phyloP scores from a whole-genome alignment of 2,113 vertebrate genomes.

The Amazona guildingii region DNA sequence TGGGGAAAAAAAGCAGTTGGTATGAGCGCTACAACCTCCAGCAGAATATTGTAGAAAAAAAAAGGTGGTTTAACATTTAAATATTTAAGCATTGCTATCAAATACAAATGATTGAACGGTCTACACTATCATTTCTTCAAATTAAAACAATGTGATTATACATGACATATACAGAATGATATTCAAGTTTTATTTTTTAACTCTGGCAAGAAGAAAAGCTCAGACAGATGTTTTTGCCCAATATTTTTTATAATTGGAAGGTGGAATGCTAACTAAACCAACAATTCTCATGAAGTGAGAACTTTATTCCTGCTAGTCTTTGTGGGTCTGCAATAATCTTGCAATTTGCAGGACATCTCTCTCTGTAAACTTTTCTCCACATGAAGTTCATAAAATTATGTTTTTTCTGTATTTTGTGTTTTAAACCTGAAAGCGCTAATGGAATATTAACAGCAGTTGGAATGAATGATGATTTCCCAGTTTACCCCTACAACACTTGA shows the following conservation, averaged over 20 bases:
- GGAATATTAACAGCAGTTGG: neutral
- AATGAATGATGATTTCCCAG: neutral
- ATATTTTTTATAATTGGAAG: neutral
- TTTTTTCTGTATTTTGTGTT: neutral
- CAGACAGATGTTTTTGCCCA: neutral
- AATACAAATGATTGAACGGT: neutral
- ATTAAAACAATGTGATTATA: neutral
- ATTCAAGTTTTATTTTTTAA: neutral
- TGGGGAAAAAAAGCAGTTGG: neutral
- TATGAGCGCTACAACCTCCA: neutral
- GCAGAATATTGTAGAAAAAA: neutral
- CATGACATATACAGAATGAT: neutral
- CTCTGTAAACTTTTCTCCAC: neutral
- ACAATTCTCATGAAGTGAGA: neutral
- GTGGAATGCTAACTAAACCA: neutral
- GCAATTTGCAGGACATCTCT: neutral
- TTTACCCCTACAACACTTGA: neutral
- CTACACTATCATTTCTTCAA: neutral
- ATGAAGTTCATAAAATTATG: neutral
- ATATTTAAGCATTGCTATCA: neutral
- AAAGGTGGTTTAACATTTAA: neutral
- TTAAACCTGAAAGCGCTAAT: neutral
- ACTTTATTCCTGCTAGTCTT: neutral
- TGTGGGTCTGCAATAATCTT: rapidly evolving
- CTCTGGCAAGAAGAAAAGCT: neutral